Base-by-base conservation (phyloP, 2,113 vertebrate species). In the Lipophrys pholis region DNA sequence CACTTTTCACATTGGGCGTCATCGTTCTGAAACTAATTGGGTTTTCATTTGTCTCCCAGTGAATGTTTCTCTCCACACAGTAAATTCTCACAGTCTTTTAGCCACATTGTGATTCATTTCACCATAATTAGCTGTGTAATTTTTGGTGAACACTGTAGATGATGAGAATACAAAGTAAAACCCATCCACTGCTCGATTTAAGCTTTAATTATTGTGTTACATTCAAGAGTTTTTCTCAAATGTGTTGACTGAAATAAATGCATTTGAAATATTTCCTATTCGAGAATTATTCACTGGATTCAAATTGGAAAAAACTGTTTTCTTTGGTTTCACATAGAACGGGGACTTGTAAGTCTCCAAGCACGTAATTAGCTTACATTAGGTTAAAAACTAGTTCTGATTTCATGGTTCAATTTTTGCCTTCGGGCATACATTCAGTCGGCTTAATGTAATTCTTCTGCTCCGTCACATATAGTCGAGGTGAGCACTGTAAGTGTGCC, bases 301-400 rank as follows among this genome's bases (percentile, higher is more conserved):
- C 7, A 17, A 17, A 48, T 8, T 1, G 6, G 45, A n/a, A 48
- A 46, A n/a, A n/a, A 6, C 7, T 1, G 45, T 11, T 15, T 65
- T 43, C 39, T 11, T 54, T 54, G 38, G 48, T 11, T 36, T 51
- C 30, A 62, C 2, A 3, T 42, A 30, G 21, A 30, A 30, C 21
- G 4, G n/a, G 55, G 45, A 72, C 14, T 57, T 76, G 15, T 58
- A 17, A 11, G 1, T 53, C 38, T 10, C 17, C 21, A 21, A 64
- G 10, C 15, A 50, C 21, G 49, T 77, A 77, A 71, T 71, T 76
- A 45, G 15, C 5, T 63, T 10, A 69, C 17, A 80, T 66, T 16
- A 65, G 2, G 8, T 35, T 35, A 45, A 61, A 45, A 60, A 72
- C 69, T 43, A 57, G 8, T 16, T 57, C 5, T 41, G 38, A 60